phyloP scores from a whole-genome alignment of 2,113 vertebrate species.

The Phyllostomus hastatus region DNA sequence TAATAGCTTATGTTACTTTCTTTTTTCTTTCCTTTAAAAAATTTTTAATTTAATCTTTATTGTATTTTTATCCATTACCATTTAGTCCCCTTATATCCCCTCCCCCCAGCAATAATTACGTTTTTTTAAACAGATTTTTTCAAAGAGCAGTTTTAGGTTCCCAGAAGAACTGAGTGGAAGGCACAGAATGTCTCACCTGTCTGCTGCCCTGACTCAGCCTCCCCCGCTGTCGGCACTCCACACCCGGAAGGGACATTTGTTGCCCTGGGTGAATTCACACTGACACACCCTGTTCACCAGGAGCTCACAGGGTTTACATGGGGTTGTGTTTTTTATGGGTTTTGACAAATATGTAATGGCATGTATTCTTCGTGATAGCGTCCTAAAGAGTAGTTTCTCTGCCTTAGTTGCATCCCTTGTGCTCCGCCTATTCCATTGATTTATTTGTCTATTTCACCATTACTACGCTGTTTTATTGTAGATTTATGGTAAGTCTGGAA shows the following conservation, averaged over 20 bases:
- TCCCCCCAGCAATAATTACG: no score
- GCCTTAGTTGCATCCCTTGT: not conserved
- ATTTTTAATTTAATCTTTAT: no score
- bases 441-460: not conserved
- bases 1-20: no score
- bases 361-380: no score
- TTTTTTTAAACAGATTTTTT: not conserved
- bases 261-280: not conserved
- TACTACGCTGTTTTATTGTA: not conserved
- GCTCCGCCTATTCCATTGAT: not conserved
- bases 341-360: not conserved
- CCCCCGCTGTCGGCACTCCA: accelerated
- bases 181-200: not conserved
- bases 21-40: no score
- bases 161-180: not conserved
- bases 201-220: not conserved
- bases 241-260: not conserved
- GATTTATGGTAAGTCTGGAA: not conserved
- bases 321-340: not conserved
- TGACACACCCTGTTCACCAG: not conserved
- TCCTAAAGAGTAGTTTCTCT: not conserved
- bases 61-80: no score
- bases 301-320: not conserved
- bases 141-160: not conserved
- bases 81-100: no score